Conservation (phyloP, 2,888 invertebrate species). For the Eumerus sabulonum region DNA sequence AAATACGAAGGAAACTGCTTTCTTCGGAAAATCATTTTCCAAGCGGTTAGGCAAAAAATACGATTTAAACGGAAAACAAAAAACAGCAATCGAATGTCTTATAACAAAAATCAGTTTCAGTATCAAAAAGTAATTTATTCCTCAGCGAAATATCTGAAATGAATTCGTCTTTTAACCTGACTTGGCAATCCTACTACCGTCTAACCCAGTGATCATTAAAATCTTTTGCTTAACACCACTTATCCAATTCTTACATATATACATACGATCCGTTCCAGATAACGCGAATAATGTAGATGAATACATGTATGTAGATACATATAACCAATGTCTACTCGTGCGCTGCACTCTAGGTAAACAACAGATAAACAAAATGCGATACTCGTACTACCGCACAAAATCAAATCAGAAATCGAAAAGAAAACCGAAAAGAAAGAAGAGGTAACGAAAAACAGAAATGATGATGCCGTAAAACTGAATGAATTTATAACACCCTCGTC, state of each 20-base stretch:
- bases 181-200: slow-evolving; percentile 37
- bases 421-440: slow-evolving; percentile 26
- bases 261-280: slow-evolving; percentile 23
- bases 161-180: too few relatives aligned
- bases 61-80: too few relatives aligned
- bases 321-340: slow-evolving; percentile 43
- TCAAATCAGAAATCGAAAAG: too few relatives aligned
- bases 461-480: slow-evolving; percentile 41
- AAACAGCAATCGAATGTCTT: too few relatives aligned
- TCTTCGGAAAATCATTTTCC: too few relatives aligned
- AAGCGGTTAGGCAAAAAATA: too few relatives aligned
- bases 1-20: too few relatives aligned
- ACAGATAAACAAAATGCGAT: neutral
- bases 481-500: slow-evolving; percentile 40
- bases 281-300: too few relatives aligned
- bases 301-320: slow-evolving; percentile 48
- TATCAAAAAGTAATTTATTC: too few relatives aligned
- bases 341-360: slow-evolving; percentile 56
- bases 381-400: slow-evolving; percentile 30
- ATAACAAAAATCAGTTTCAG: too few relatives aligned
- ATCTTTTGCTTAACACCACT: slow-evolving; percentile 26
- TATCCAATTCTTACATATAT: slow-evolving; percentile 43
- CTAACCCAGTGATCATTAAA: slow-evolving; percentile 48
- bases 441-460: slow-evolving; percentile 4
- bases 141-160: too few relatives aligned